phyloP scores from a whole-genome alignment of 2,888 invertebrate species.

The Pomacea canaliculata region DNA sequence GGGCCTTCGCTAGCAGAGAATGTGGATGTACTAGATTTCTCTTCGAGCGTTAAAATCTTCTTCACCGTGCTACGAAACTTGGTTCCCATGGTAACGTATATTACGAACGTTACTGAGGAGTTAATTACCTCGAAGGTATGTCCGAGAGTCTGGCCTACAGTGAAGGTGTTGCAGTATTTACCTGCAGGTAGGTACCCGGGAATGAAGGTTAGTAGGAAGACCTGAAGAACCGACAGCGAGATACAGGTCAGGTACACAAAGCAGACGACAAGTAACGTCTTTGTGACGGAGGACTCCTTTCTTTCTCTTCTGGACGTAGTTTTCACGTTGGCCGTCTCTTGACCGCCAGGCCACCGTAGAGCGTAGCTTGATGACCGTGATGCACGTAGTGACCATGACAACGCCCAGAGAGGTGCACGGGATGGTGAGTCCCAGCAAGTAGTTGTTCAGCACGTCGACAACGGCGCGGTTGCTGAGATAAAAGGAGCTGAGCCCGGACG shows the following conservation, averaged over 20 bases:
- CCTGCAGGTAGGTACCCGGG: constrained; percentile 17
- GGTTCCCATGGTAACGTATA: constrained; percentile 21
- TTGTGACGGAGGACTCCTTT: constrained; percentile 15
- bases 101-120: constrained; percentile 16
- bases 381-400: neutral
- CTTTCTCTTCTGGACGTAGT: neutral
- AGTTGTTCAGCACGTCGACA: neutral
- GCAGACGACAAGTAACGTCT: constrained; percentile 17
- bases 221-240: constrained; percentile 12
- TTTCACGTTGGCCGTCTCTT: neutral
- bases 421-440: neutral
- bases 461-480: neutral
- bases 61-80: too few species aligned
- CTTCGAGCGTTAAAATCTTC: too few species aligned
- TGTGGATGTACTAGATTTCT: too few species aligned
- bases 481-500: neutral
- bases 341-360: neutral
- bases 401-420: neutral
- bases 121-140: constrained; percentile 21
- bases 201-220: constrained; percentile 12
- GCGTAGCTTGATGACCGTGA: neutral
- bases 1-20: too few species aligned
- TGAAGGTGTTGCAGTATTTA: constrained; percentile 21
- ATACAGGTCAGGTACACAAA: constrained; percentile 11
- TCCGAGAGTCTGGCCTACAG: constrained; percentile 7